Evolutionary conservation across 2,797 vertebrate genomes (phyloP).

Genomic region (Macropus fuliginosus): DNA sequence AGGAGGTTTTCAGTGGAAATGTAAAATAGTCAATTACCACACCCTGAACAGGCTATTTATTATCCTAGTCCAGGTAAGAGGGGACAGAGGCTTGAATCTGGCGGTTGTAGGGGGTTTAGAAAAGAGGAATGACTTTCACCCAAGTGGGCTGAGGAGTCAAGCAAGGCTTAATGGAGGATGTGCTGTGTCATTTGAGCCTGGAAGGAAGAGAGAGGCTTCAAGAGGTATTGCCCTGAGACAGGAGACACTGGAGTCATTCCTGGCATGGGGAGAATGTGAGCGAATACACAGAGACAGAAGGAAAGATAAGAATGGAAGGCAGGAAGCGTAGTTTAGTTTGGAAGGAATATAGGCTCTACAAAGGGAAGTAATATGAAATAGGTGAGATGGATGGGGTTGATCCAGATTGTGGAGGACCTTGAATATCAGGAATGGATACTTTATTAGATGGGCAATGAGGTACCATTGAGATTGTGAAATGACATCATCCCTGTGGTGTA

Average conservation of each 20-base stretch:
- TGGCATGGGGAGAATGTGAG: not conserved
- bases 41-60: not conserved
- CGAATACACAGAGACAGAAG: not conserved
- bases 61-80: too few species aligned
- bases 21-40: not conserved
- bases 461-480: not conserved
- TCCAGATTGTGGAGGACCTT: not conserved
- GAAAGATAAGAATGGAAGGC: not conserved
- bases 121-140: not conserved
- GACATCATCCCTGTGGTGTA: not conserved
- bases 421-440: not conserved
- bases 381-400: not conserved
- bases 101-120: not conserved
- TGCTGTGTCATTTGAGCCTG: not conserved
- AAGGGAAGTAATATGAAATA: not conserved
- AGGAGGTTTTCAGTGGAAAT: not conserved
- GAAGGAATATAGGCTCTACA: too few species aligned
- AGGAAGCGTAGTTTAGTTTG: not conserved
- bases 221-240: not conserved
- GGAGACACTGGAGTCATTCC: not conserved
- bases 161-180: not conserved
- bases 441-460: not conserved
- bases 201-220: not conserved
- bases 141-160: not conserved
- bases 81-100: not conserved